phyloP scores from a whole-genome alignment of 2,113 vertebrate genomes.

The Oncorhynchus kisutch region DNA sequence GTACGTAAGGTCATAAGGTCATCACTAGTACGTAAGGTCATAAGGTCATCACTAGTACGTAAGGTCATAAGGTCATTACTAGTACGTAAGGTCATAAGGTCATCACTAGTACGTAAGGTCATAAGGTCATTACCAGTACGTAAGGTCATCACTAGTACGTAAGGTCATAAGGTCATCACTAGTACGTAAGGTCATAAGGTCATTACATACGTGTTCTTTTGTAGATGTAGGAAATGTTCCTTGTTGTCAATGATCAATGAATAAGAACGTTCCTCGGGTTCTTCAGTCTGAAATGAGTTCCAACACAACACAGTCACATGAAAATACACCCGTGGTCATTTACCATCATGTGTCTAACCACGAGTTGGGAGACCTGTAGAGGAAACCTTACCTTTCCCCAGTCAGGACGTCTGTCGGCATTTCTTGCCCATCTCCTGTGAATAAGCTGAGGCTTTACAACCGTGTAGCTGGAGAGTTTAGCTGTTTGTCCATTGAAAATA shows the following conservation, averaged over 20 bases:
- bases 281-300: constrained; percentile 27
- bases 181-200: not conserved
- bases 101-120: too few relatives aligned
- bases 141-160: too few relatives aligned
- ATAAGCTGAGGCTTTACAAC: constrained; percentile 64
- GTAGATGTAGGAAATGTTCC: constrained; percentile 56
- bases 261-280: constrained; percentile 58
- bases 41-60: too few relatives aligned
- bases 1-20: too few relatives aligned
- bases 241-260: constrained; percentile 59
- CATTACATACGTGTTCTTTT: constrained; percentile 65
- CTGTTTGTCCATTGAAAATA: constrained; percentile 4
- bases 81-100: too few relatives aligned
- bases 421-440: constrained; percentile 45
- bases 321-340: too few relatives aligned
- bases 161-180: too few relatives aligned
- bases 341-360: not conserved
- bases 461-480: constrained; percentile 52
- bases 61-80: too few relatives aligned
- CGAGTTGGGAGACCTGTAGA: too few relatives aligned
- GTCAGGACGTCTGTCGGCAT: constrained; percentile 6
- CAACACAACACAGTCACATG: not conserved
- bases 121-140: not conserved
- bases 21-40: too few relatives aligned
- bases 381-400: too few relatives aligned